phyloP scores from a whole-genome alignment of 2,888 invertebrate genomes.

The Uloborus plumipes region DNA sequence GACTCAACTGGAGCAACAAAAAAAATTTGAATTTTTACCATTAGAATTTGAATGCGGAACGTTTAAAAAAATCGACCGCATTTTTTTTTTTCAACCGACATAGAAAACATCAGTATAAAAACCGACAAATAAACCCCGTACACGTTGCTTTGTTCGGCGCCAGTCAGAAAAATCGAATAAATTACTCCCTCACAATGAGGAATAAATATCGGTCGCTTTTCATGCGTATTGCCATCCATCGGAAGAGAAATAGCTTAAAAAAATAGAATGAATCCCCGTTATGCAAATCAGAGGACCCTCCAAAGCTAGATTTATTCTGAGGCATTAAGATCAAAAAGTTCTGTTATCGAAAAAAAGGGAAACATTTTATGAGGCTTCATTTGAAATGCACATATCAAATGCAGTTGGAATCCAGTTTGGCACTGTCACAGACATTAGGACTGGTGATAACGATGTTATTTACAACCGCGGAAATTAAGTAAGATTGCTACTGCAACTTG shows the following conservation, averaged over 20 bases:
- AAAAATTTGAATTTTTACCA: too few species aligned
- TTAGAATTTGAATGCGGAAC: too few species aligned
- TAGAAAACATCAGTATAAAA: constrained; percentile 28
- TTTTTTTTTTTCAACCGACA: neutral
- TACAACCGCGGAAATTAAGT: neutral
- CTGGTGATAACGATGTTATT: constrained; percentile 30
- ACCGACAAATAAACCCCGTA: constrained; percentile 39
- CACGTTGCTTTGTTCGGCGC: constrained; percentile 34
- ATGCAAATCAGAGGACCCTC: constrained; percentile 39
- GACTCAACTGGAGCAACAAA: too few species aligned
- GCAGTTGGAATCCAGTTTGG: neutral
- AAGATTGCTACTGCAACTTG: neutral
- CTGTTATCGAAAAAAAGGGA: constrained; percentile 54
- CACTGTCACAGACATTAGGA: too few species aligned
- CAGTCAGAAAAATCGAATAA: constrained; percentile 37
- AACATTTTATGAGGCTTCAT: constrained; percentile 58
- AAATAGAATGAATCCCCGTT: constrained; percentile 26
- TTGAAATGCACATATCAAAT: constrained; percentile 61
- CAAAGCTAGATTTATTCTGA: constrained; percentile 48
- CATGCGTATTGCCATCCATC: constrained; percentile 27
- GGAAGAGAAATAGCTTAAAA: constrained; percentile 16
- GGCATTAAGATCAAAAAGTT: constrained; percentile 60
- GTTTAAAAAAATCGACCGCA: too few species aligned
- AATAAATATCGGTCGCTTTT: constrained; percentile 41
- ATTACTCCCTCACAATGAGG: constrained; percentile 28